Conservation (phyloP, 2,113 vertebrate genomes). For the Brevimyrus niger region DNA sequence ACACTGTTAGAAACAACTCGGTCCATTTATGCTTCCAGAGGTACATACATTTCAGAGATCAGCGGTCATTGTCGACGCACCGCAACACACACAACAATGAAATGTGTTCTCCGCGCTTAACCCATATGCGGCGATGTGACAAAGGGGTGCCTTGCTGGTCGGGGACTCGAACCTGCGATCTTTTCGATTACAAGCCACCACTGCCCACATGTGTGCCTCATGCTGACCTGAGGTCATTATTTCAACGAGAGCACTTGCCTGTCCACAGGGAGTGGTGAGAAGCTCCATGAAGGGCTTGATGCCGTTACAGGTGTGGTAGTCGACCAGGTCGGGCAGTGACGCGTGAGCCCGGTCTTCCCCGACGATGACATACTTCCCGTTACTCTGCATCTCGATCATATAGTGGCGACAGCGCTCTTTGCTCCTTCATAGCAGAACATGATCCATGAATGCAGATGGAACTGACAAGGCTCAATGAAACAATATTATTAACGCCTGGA, state of each 20-base stretch:
- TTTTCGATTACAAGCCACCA: too few species aligned
- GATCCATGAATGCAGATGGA: neutral
- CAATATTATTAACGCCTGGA: neutral
- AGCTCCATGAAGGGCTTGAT: conserved; percentile 61
- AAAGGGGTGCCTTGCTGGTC: too few species aligned
- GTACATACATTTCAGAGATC: neutral
- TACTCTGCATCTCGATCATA: conserved; percentile 61
- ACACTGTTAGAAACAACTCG: neutral
- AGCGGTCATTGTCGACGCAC: too few species aligned
- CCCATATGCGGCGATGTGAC: too few species aligned
- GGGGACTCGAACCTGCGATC: too few species aligned
- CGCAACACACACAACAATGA: too few species aligned
- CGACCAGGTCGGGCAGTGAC: conserved; percentile 49
- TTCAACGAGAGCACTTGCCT: conserved; percentile 40
- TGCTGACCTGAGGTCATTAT: neutral
- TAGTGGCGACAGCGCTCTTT: conserved; percentile 56
- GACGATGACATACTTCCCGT: conserved; percentile 58
- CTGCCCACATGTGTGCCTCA: neutral
- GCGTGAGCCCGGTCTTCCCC: conserved; percentile 59
- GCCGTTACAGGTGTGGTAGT: conserved; percentile 49
- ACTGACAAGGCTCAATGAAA: neutral
- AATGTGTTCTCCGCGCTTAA: too few species aligned
- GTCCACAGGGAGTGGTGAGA: conserved; percentile 54
- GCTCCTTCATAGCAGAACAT: conserved; percentile 35
- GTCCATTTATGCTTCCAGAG: neutral